Conservation (phyloP, 30 jellyfish, hydroid and myxozoan genomes). For the Clytia hemisphaerica region DNA sequence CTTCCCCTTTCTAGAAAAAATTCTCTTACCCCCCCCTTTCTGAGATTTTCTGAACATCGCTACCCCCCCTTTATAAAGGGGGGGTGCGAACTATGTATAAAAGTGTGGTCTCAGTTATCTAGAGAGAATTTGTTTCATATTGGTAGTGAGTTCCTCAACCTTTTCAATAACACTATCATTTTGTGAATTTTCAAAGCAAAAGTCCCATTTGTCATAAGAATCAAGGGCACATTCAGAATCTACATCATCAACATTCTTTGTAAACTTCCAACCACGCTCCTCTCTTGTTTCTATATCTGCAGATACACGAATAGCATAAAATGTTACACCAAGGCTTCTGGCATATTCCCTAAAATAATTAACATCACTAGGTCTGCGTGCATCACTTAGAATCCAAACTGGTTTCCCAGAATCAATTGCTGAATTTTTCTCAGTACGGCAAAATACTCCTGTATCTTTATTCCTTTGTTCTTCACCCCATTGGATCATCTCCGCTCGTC, state of each 20-base stretch:
- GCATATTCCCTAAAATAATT: slow-evolving; percentile 34
- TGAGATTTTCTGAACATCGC: too few relatives aligned
- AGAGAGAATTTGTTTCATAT: neutral
- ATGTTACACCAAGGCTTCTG: neutral
- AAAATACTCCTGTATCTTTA: slow-evolving; percentile 43
- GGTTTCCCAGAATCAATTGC: slow-evolving; percentile 17
- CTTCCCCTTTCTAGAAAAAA: too few relatives aligned
- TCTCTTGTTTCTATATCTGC: slow-evolving; percentile 33
- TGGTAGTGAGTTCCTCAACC: slow-evolving; percentile 19
- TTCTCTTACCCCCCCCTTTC: too few relatives aligned
- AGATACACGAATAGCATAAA: slow-evolving; percentile 21
- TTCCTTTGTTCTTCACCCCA: slow-evolving; percentile 77
- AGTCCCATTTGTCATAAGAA: slow-evolving; percentile 54
- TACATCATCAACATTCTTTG: slow-evolving; percentile 65
- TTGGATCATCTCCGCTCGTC: slow-evolving; percentile 57
- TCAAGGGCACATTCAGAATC: slow-evolving; percentile 75
- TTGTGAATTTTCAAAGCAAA: slow-evolving; percentile 34
- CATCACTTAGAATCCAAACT: slow-evolving; percentile 67
- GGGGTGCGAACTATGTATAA: too few relatives aligned
- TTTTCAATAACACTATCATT: slow-evolving; percentile 28
- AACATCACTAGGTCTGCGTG: slow-evolving; percentile 55
- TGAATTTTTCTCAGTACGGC: slow-evolving; percentile 31
- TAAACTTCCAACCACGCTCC: slow-evolving; percentile 68
- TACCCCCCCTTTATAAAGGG: too few relatives aligned
- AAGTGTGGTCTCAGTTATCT: too few relatives aligned